Evolutionary conservation across 2,797 vertebrate species (phyloP), one percentile per base, ranked within the genome.

Genomic region (Anomalospiza imberbis): DNA sequence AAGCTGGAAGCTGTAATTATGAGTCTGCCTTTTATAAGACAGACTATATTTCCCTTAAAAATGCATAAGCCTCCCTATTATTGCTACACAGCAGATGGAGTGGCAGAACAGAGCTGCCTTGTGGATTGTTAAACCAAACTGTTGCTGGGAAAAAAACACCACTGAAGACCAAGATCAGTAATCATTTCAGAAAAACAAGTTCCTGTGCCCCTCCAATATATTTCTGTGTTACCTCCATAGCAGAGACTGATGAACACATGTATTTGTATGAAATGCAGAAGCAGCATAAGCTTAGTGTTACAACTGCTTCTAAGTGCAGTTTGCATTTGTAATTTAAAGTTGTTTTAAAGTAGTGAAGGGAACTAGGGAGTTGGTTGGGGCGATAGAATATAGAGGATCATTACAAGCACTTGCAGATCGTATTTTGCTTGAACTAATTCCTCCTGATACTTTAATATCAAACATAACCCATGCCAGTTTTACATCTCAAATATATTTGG

Each of bases 401-500:
- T 94, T 93, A 91, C 72, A 77, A 89, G 72, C 48, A 54, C 87
- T 95, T n/a, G 88, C 85, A 88, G 92, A 92, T 94, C 73, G 42
- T 89, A 92, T 89, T 95, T 95, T 92, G 82, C 92, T 91, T 92
- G 74, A 91, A 94, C 71, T 91, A 93, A 61, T 91, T 96, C 84
- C 54, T 96, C 93, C 73, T 87, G 77, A 82, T 68, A 78, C 86
- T 90, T 90, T 63, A 70, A 85, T 71, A 94, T 73, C 65, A 96
- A 95, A 81, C 82, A 88, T 76, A 70, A 58, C 68, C 91, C 90
- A 50, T 85, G 89, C 67, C 76, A 83, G 75, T 73, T 80, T 75
- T 87, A 79, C 61, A 66, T 96, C 95, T 97, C 96, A 95, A 97
- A 96, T 96, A 94, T 81, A 94, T 93, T 93, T 96, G 93, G 95